Evolutionary conservation across 2,113 vertebrate genomes (phyloP).

Genomic region (Amblyopsis rosae): DNA sequence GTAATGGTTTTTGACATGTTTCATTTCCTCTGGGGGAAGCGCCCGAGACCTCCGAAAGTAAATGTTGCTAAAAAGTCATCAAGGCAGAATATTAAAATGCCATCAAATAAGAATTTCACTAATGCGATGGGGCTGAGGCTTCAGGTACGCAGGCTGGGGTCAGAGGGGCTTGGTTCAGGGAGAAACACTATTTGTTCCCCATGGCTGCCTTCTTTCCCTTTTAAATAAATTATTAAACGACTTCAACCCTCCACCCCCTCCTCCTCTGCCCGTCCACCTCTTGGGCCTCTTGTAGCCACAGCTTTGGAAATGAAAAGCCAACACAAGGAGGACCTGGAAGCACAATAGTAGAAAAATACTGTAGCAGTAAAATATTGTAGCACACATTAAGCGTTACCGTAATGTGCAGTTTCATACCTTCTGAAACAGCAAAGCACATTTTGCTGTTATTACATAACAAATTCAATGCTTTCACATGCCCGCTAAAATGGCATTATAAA

Average conservation of each 20-base stretch:
- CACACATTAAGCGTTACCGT: slow-evolving; percentile 35
- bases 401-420: slow-evolving; percentile 14
- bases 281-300: slow-evolving; percentile 83
- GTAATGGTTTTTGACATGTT: slow-evolving; percentile 99
- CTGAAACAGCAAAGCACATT: too few relatives aligned
- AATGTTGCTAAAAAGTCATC: slow-evolving; percentile 99
- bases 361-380: background rate
- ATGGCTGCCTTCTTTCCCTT: slow-evolving; percentile 94
- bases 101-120: slow-evolving; percentile 99
- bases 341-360: slow-evolving; percentile 34
- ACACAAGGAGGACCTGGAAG: slow-evolving; percentile 52
- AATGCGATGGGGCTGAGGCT: slow-evolving; percentile 95
- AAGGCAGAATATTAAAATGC: slow-evolving; percentile 99
- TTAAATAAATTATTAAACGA: slow-evolving; percentile 99
- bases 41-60: slow-evolving; percentile 98
- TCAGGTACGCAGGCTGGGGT: slow-evolving; percentile 89
- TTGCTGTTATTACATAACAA: too few relatives aligned
- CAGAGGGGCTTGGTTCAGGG: slow-evolving; percentile 91
- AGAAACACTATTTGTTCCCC: slow-evolving; percentile 99
- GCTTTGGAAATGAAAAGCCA: slow-evolving; percentile 76
- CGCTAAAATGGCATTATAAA: background rate
- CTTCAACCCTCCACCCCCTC: slow-evolving; percentile 85
- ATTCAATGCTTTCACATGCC: too few relatives aligned
- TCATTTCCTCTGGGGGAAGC: slow-evolving; percentile 99
- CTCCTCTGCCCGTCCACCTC: slow-evolving; percentile 71